Conservation (phyloP, 2,797 vertebrate genomes). For the Tenualosa ilisha region DNA sequence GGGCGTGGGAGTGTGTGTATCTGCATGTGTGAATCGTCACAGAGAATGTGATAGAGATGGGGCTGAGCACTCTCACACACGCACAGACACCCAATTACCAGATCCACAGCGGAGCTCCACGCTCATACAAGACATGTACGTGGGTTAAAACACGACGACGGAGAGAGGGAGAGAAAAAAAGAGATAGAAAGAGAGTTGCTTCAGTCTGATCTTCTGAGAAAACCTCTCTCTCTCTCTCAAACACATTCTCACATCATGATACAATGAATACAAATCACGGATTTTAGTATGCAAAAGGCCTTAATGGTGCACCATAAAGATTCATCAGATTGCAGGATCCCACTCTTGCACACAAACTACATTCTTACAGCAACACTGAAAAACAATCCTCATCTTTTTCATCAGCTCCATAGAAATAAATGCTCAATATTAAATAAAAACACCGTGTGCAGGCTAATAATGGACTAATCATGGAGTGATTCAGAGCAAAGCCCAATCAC, state of each 20-base stretch:
- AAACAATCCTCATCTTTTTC: no score
- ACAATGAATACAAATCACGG: no score
- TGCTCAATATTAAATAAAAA: background rate
- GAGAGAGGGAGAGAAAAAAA: background rate
- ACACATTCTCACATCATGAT: no score
- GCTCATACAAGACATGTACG: background rate
- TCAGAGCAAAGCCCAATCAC: background rate
- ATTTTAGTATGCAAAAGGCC: no score
- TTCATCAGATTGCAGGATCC: no score
- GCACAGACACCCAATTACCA: conserved; percentile 6
- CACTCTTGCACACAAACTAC: no score
- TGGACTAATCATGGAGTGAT: background rate
- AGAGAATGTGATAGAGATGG: background rate
- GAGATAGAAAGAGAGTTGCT: background rate
- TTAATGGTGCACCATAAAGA: no score
- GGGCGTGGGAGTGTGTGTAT: background rate
- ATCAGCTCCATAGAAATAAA: no score
- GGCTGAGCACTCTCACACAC: background rate
- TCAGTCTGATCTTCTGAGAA: background rate
- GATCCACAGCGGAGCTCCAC: background rate
- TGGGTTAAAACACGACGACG: background rate
- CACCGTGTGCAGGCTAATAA: background rate
- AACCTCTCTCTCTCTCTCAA: no score
- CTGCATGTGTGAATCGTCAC: background rate
- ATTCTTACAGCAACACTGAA: no score